Conservation (phyloP, 2,113 vertebrate genomes). For the Channa maculata region DNA sequence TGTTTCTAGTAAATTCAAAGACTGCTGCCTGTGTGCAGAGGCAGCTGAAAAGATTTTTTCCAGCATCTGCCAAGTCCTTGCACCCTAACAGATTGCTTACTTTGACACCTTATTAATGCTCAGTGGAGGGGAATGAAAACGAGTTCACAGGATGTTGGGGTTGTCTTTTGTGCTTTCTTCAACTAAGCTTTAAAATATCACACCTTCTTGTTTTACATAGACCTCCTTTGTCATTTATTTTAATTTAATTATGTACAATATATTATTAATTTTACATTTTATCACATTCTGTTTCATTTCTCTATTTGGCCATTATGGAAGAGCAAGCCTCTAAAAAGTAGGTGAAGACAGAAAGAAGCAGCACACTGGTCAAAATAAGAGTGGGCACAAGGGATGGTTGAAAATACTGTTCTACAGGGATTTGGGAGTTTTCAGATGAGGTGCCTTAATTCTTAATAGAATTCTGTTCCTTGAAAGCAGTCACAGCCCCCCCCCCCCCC, state of each 20-base stretch:
- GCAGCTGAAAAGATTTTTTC: slow-evolving; percentile 31
- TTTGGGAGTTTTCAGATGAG: slow-evolving; percentile 23
- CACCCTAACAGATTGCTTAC: slow-evolving; percentile 64
- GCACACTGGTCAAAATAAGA: slow-evolving; percentile 34
- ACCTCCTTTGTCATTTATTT: slow-evolving; percentile 7
- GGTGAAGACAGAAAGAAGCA: slow-evolving; percentile 34
- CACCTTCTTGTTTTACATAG: slow-evolving; percentile 10
- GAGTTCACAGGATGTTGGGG: slow-evolving; percentile 36
- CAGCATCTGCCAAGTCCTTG: slow-evolving; percentile 53
- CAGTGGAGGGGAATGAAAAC: slow-evolving; percentile 22
- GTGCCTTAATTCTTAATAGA: neutral
- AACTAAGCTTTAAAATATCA: slow-evolving; percentile 24
- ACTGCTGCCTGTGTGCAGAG: slow-evolving; percentile 35
- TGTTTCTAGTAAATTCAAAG: slow-evolving; percentile 40
- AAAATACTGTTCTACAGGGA: slow-evolving; percentile 41
- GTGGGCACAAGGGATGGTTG: slow-evolving; percentile 33
- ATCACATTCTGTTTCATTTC: neutral
- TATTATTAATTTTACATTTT: slow-evolving; percentile 27
- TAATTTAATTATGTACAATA: slow-evolving; percentile 12
- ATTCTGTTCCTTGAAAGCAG: neutral
- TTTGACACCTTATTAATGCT: slow-evolving; percentile 68
- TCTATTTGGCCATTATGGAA: slow-evolving; percentile 1
- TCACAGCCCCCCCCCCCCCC: too few species aligned
- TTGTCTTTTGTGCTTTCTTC: slow-evolving; percentile 37
- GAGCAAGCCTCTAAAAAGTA: slow-evolving; percentile 10